phyloP scores from a whole-genome alignment of 2,888 invertebrate species.

The Nomada ruficornis region DNA sequence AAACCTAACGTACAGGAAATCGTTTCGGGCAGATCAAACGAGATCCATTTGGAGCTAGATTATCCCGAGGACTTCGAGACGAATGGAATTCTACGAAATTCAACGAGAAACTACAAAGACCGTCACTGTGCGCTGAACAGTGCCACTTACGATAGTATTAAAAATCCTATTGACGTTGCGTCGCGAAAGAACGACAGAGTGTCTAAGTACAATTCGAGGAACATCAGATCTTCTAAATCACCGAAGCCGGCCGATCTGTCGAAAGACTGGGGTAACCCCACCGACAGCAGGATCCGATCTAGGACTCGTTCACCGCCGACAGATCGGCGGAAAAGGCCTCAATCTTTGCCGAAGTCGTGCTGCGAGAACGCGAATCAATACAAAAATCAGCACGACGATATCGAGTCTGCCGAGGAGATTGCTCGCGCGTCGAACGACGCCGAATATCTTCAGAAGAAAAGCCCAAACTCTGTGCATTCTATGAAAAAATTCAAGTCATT shows the following conservation, averaged over 20 bases:
- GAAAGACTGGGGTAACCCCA: not conserved
- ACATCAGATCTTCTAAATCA: not conserved
- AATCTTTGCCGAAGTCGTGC: not conserved
- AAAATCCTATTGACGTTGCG: not conserved
- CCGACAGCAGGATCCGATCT: not conserved
- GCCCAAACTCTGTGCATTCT: not conserved
- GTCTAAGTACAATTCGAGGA: not conserved
- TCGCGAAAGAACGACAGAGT: not conserved
- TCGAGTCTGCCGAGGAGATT: not conserved
- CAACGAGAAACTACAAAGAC: not conserved
- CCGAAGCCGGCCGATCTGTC: not conserved
- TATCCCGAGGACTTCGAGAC: not conserved
- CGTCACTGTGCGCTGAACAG: not conserved
- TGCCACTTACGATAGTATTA: not conserved
- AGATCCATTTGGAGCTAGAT: not conserved
- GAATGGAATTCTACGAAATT: not conserved
- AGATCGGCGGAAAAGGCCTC: constrained; percentile 7
- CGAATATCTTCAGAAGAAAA: not conserved
- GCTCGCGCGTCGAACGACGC: not conserved
- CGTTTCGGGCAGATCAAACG: not conserved
- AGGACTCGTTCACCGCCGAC: constrained; percentile 32
- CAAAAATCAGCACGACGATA: not conserved
- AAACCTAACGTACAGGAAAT: not conserved
- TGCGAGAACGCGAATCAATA: not conserved
- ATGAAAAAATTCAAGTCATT: not conserved